These are phyloP conservation scores for Helarctos malayanus DNA, from an alignment of 2,797 vertebrate species.

Conservation along the genomic window DNA sequence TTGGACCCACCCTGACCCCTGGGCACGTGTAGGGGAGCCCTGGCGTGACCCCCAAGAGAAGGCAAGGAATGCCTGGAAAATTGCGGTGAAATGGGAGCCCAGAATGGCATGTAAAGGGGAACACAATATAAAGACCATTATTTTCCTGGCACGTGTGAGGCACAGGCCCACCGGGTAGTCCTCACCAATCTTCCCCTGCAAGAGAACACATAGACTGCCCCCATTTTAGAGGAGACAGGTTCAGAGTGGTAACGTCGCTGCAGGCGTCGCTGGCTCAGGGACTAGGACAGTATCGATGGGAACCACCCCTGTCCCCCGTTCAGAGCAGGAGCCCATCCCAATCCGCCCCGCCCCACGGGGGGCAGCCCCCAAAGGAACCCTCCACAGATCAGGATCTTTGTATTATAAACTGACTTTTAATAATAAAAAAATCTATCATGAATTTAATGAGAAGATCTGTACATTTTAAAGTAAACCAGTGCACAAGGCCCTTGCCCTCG, in stretches of 20 bases:
- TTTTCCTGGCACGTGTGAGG: not conserved
- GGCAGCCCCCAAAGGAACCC: not conserved
- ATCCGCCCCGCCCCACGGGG: not conserved
- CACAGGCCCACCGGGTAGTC: rapidly evolving
- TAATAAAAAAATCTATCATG: conserved; percentile 85
- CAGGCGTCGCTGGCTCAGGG: not conserved
- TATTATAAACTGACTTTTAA: conserved; percentile 88
- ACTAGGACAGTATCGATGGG: rapidly evolving
- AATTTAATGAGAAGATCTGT: conserved; percentile 80
- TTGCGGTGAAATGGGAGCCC: not conserved
- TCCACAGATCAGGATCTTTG: conserved; percentile 60
- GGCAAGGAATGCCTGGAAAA: not conserved
- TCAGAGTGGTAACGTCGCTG: not conserved
- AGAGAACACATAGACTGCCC: rapidly evolving
- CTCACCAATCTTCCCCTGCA: not conserved
- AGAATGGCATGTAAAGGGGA: not conserved
- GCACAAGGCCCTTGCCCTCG: conserved; percentile 75
- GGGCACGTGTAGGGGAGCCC: not conserved
- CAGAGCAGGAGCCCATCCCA: rapidly evolving
- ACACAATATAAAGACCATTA: rapidly evolving
- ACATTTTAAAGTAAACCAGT: conserved; percentile 86
- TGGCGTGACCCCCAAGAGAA: not conserved
- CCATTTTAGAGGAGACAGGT: not conserved
- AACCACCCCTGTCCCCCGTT: rapidly evolving
- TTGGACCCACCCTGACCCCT: not conserved